These are phyloP conservation scores for Mastomys natalensis DNA, from an alignment of 2,113 vertebrate species.

Conservation along the genomic window DNA sequence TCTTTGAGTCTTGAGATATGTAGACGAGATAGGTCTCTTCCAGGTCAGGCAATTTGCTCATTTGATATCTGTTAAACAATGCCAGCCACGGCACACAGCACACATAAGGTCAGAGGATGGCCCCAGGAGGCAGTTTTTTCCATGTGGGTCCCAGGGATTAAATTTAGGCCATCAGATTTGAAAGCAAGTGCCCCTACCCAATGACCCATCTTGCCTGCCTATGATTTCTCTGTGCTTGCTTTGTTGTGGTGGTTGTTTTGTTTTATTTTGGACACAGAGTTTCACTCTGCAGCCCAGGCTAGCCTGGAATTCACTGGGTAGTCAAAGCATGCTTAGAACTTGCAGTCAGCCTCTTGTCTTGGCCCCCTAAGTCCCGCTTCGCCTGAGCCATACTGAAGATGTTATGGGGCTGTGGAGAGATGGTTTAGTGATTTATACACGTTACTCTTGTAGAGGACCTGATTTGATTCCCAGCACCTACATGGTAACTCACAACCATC, in stretches of 20 bases:
- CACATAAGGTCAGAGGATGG: neutral
- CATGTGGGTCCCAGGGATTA: neutral
- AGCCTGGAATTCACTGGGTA: neutral
- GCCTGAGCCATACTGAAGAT: neutral
- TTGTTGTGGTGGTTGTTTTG: neutral
- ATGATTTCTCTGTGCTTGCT: neutral
- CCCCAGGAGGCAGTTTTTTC: neutral
- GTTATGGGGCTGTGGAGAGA: neutral
- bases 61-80: neutral
- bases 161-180: too few relatives aligned
- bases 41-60: neutral
- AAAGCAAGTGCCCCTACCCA: neutral
- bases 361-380: neutral
- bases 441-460: neutral
- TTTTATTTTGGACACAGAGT: neutral
- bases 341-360: neutral
- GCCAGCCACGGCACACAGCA: neutral
- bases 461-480: neutral
- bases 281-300: neutral
- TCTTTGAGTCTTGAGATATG: neutral
- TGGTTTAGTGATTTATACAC: neutral
- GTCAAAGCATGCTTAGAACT: neutral
- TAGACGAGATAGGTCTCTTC: neutral
- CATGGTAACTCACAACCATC: neutral
- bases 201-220: too few relatives aligned